phyloP scores from a whole-genome alignment of 2,888 invertebrate genomes.

The Leucophenga montana region DNA sequence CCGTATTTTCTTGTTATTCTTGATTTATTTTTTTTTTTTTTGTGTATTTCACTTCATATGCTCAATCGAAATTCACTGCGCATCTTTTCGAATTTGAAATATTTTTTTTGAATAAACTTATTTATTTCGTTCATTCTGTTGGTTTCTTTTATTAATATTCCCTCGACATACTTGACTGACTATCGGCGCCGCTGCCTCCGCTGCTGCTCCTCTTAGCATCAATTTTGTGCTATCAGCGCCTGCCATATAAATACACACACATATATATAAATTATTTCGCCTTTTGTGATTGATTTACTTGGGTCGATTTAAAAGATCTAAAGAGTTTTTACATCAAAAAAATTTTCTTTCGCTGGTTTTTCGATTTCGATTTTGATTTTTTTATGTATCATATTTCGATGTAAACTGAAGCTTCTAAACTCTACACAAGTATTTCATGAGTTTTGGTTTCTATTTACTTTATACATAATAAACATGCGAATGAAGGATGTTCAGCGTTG shows the following conservation, averaged over 20 bases:
- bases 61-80: slow-evolving; percentile 48
- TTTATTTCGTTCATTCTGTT: neutral
- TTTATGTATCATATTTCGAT: no score
- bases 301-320: no score
- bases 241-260: neutral
- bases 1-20: neutral
- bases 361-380: no score
- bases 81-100: slow-evolving; percentile 57
- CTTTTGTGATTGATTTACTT: neutral
- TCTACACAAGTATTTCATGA: no score
- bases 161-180: slow-evolving; percentile 23
- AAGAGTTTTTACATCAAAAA: no score
- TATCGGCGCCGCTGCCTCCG: slow-evolving; percentile 1
- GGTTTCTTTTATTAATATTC: slow-evolving; percentile 8
- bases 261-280: slow-evolving; percentile 10
- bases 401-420: no score
- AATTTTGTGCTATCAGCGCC: slow-evolving; percentile 16
- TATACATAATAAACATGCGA: no score
- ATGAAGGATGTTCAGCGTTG: no score
- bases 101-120: slow-evolving; percentile 4
- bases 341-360: no score
- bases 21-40: slow-evolving; percentile 12
- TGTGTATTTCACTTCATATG: neutral
- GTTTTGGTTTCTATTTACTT: no score
- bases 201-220: no score